Base-by-base conservation (phyloP, 2,888 invertebrate species). In the Agrenia bidenticulata region DNA sequence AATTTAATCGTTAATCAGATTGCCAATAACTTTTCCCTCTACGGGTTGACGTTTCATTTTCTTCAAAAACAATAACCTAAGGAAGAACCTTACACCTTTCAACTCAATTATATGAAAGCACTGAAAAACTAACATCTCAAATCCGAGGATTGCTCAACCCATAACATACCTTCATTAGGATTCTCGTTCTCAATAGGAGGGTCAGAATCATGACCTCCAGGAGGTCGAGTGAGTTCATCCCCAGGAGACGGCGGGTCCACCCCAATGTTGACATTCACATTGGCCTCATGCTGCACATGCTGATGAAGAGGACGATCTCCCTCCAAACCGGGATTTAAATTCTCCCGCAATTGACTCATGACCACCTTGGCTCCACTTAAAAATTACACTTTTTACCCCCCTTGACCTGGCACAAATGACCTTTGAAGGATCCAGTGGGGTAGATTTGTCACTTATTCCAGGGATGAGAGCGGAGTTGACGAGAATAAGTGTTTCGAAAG, bases 281-380 rank as follows among this genome's bases (percentile, higher is more conserved):
- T 51, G 23, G 5, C 51, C 51, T 19, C 23, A n/a, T n/a, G n/a
- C n/a, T n/a, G n/a, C 66, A 61, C 61, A 23, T 45, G 45, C 5
- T 49, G 49, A 19, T 51, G 51, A 23, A 51, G 21, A 45, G 54
- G 45, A 61, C 57, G 64, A 64, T 64, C 68, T 62, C 63, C 69
- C 63, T 69, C 65, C 63, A 56, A 57, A 55, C 72, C 70, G 66
- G 67, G 56, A 58, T 73, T 73, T 55, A 70, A 73, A 72, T 59
- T 63, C 24, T 72, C 73, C 69, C 72, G 73, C 73, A 70, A 64
- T 65, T 69, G 69, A 66, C 69, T 73, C 73, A 73, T 73, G 49
- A 45, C 69, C 55, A 58, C 63, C 41, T 32, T 24, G 19, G 17
- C 11, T 9, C 51, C 23, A 19, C 23, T 51, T 19, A 37, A n/a